phyloP scores from a whole-genome alignment of 1,140 invertebrate genomes.

The Ceratoteleas bidentatus region DNA sequence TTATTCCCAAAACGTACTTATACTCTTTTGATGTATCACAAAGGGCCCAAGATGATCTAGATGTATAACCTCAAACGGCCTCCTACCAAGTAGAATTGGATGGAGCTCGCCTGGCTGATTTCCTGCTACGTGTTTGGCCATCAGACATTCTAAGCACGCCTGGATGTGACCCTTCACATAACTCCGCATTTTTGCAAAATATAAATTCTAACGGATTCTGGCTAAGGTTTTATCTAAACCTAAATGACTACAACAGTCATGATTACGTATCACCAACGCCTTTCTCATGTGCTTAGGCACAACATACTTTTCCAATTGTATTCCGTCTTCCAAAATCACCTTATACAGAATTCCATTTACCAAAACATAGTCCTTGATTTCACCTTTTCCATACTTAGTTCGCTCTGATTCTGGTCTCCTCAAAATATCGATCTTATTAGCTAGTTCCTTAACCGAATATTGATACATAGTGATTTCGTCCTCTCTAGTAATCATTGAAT shows the following conservation, averaged over 20 bases:
- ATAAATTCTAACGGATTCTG: slow-evolving; percentile 12
- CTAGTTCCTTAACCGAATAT: not conserved
- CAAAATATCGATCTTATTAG: slow-evolving; percentile 1
- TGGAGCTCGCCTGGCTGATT: not conserved
- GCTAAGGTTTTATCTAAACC: slow-evolving; percentile 29
- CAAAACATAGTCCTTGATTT: slow-evolving; percentile 8
- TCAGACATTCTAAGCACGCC: slow-evolving; percentile 32
- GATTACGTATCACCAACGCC: slow-evolving; percentile 9
- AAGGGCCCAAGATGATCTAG: slow-evolving; percentile 1
- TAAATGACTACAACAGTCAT: slow-evolving; percentile 9
- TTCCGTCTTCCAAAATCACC: too few relatives aligned
- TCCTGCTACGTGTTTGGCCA: slow-evolving; percentile 26
- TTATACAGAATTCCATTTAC: slow-evolving; percentile 17
- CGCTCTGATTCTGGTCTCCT: slow-evolving; percentile 10
- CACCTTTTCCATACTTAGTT: slow-evolving; percentile 6
- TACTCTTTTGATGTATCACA: not conserved
- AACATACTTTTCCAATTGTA: slow-evolving; percentile 21
- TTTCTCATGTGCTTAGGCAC: slow-evolving; percentile 21
- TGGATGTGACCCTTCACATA: slow-evolving; percentile 22
- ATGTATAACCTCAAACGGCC: not conserved
- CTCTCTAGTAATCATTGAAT: not conserved
- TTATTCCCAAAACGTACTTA: not conserved
- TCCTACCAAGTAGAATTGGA: not conserved
- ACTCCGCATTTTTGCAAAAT: not conserved
- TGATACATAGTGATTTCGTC: slow-evolving; percentile 17